These are phyloP conservation scores for Trachymyrmex septentrionalis DNA, from an alignment of 1,140 invertebrate genomes.

Conservation along the genomic window DNA sequence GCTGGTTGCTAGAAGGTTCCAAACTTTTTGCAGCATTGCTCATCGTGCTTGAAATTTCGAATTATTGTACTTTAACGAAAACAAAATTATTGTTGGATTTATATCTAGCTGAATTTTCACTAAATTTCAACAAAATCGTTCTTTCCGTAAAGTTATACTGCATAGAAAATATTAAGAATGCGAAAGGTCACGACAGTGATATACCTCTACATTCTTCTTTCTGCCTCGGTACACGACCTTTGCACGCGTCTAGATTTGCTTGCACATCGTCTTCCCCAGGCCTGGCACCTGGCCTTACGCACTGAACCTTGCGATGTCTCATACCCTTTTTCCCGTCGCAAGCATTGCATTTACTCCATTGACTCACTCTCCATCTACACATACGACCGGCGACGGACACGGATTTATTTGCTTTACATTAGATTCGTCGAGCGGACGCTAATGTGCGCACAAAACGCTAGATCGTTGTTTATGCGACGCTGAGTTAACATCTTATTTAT, in stretches of 20 bases:
- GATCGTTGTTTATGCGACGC: constrained; percentile 48
- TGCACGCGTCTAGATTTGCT: constrained; percentile 83
- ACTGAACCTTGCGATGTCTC: constrained; percentile 84
- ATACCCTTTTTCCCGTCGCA: constrained; percentile 85
- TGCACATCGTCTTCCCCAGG: constrained; percentile 84
- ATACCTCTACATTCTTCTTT: constrained; percentile 80
- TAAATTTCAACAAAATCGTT: too few species aligned
- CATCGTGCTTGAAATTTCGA: too few species aligned
- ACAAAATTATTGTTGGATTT: too few species aligned
- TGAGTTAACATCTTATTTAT: constrained; percentile 56
- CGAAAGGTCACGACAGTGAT: neutral
- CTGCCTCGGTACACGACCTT: constrained; percentile 78
- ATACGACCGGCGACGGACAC: neutral
- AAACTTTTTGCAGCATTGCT: too few species aligned
- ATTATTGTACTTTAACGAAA: too few species aligned
- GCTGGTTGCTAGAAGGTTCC: too few species aligned
- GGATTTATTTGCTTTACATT: constrained; percentile 46
- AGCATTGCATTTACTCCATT: constrained; percentile 86
- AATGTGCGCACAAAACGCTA: constrained; percentile 43
- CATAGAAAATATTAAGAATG: neutral
- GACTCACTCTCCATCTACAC: constrained; percentile 85
- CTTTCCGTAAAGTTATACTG: too few species aligned
- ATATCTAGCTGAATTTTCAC: too few species aligned
- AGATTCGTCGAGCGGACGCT: constrained; percentile 27
- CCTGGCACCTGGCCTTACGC: constrained; percentile 82